phyloP scores from a whole-genome alignment of 2,888 invertebrate species.

The Sthenelais limicola region DNA sequence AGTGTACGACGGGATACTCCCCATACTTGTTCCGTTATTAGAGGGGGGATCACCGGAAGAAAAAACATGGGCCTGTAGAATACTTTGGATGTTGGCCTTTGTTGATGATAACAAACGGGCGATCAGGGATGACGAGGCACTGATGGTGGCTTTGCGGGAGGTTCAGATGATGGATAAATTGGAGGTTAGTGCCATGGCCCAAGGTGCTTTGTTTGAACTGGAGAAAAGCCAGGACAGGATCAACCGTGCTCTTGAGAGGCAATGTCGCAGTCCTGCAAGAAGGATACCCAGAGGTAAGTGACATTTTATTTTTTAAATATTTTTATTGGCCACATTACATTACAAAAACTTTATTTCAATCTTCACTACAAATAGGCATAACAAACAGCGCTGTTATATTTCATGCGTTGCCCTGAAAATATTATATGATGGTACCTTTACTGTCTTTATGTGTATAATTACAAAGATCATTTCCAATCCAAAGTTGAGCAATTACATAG shows the following conservation, averaged over 20 bases:
- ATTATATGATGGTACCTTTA: no score
- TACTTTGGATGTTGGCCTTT: slow-evolving; percentile 36
- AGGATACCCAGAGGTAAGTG: slow-evolving; percentile 18
- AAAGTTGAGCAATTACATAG: no score
- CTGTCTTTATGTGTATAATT: no score
- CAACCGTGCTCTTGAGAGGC: slow-evolving; percentile 37
- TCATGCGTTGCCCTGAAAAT: no score
- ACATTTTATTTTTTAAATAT: no score
- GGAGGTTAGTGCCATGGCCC: background rate
- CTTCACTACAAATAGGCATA: no score
- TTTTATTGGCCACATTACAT: no score
- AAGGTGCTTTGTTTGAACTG: slow-evolving; percentile 35
- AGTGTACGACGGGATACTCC: slow-evolving; percentile 33
- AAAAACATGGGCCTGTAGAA: slow-evolving; percentile 19
- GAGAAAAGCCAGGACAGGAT: slow-evolving; percentile 40
- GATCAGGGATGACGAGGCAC: slow-evolving; percentile 30
- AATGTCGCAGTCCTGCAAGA: slow-evolving; percentile 26
- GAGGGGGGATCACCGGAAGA: slow-evolving; percentile 13
- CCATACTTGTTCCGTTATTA: slow-evolving; percentile 4
- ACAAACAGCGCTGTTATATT: no score
- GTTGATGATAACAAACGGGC: slow-evolving; percentile 40
- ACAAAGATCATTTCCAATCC: no score
- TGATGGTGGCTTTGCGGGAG: slow-evolving; percentile 10
- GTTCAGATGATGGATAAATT: background rate
- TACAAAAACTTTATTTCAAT: no score